Evolutionary conservation across 2,113 vertebrate genomes (phyloP).

Genomic region (Lophura nycthemera): DNA sequence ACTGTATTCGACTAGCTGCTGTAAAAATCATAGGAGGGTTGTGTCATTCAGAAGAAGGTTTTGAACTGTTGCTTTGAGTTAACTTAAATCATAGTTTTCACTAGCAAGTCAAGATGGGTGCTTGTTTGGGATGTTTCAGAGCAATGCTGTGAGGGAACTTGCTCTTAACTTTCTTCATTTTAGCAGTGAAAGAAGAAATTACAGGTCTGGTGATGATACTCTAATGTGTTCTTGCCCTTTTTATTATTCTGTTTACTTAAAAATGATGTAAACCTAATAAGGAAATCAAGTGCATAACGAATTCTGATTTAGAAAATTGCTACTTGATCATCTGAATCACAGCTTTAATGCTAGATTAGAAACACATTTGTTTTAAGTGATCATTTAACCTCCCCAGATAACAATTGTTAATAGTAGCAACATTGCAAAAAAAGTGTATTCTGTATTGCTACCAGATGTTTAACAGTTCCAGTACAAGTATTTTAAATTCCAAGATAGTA

Average conservation of each 20-base stretch:
- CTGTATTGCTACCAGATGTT: not conserved
- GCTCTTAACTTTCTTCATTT: slow-evolving; percentile 61
- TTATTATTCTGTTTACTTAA: slow-evolving; percentile 73
- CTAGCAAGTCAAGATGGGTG: not conserved
- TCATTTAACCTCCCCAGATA: slow-evolving; percentile 48
- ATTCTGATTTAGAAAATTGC: slow-evolving; percentile 69
- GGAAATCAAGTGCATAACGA: slow-evolving; percentile 61
- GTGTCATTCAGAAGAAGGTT: not conserved
- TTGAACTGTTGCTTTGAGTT: not conserved
- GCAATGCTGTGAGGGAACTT: not conserved
- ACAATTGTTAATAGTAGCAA: slow-evolving; percentile 11
- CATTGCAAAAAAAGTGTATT: not conserved
- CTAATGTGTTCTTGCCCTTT: slow-evolving; percentile 53
- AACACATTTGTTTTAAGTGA: slow-evolving; percentile 47
- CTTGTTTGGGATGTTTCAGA: not conserved
- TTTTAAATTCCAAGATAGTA: not conserved
- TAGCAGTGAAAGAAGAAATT: slow-evolving; percentile 56
- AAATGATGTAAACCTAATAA: slow-evolving; percentile 41
- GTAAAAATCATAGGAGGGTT: not conserved
- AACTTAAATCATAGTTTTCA: not conserved
- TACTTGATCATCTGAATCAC: slow-evolving; percentile 63
- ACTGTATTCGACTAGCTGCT: not conserved
- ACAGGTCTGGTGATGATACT: slow-evolving; percentile 47
- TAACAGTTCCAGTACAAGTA: not conserved
- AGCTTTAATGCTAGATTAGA: slow-evolving; percentile 31